Evolutionary conservation across 2,888 invertebrate species (phyloP), one percentile per base, ranked within the genome.

Genomic region (Thecocarcelia acutangulata): DNA sequence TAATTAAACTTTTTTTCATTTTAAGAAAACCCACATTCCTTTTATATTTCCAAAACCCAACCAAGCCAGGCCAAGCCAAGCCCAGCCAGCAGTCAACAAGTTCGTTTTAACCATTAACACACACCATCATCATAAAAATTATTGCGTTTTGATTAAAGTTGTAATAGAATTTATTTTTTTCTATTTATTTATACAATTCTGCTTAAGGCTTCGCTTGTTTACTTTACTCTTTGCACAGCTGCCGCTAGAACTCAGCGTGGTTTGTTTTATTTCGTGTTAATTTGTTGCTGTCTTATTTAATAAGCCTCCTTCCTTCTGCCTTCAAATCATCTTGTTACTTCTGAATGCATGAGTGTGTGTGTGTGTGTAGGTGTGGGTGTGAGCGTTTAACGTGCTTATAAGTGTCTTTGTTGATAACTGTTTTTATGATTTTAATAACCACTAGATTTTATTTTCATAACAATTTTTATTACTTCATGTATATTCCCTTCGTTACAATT

Each of bases 261-360:
- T 17, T 33, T 63, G 4, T 17, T 70, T 70, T n/a, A 40, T 48
- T 70, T 59, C 58, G 17, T 19, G 24, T 61, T 61, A 59, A 70
- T 61, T 59, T 72, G 12, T 48, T 70, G 21, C 21, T 59, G 24
- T 42, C 21, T 56, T 66, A 56, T 50, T 75, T 66, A 56, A 19
- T 42, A 50, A 15, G 17, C 6, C 19, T 28, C 40, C 37, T 40
- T 37, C 11, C 19, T 40, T 24, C 48, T n/a, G 4, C 6, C 21
- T 2, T 1, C n/a, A 4, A 52, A 28, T 24, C 52, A 24, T 2
- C 13, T 52, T 5, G 24, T 52, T 24, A 52, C 24, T 24, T 24
- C 24, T n/a, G 13, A 8, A 24, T 6, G 4, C 3, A 24, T 6
- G 5, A 52, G n/a, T 12, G 0, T 24, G n/a, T n/a, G n/a, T n/a